Conservation (phyloP, 2,888 invertebrate species). For the Ctenicera cuprea region DNA sequence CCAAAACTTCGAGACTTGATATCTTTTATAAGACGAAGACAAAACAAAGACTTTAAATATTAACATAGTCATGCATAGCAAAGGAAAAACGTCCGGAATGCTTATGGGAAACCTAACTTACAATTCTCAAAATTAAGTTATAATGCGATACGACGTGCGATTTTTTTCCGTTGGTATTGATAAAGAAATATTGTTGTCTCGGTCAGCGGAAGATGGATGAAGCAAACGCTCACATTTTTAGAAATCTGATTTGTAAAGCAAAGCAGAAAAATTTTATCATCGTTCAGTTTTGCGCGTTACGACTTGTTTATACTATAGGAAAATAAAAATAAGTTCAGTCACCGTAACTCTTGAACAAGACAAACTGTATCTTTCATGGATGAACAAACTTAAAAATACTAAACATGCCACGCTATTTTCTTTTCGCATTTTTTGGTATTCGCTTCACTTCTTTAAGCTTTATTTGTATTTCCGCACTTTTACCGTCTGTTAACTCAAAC, state of each 20-base stretch:
- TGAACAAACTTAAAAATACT: constrained; percentile 30
- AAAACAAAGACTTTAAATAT: constrained; percentile 63
- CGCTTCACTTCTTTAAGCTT: constrained; percentile 5
- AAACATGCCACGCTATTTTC: not conserved
- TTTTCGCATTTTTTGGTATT: constrained; percentile 2
- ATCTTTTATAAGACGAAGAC: constrained; percentile 52
- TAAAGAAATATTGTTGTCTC: constrained; percentile 31
- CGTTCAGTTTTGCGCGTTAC: not conserved
- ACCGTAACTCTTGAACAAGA: constrained; percentile 24
- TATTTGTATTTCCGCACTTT: constrained; percentile 9
- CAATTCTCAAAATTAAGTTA: constrained; percentile 45
- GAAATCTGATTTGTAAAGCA: not conserved
- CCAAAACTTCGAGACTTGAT: constrained; percentile 48
- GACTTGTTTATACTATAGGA: constrained; percentile 18
- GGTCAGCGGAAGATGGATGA: constrained; percentile 16
- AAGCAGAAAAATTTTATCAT: not conserved
- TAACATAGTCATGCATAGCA: constrained; percentile 64
- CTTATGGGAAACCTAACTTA: constrained; percentile 44
- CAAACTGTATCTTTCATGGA: constrained; percentile 35
- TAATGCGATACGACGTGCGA: constrained; percentile 37
- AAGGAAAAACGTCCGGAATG: constrained; percentile 53
- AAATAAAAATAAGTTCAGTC: constrained; percentile 33
- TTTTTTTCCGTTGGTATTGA: constrained; percentile 37
- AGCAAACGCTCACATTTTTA: not conserved
- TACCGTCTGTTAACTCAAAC: not conserved